These are phyloP conservation scores for Sternotherus odoratus DNA, from an alignment of 2,797 vertebrate genomes.

Conservation along the genomic window DNA sequence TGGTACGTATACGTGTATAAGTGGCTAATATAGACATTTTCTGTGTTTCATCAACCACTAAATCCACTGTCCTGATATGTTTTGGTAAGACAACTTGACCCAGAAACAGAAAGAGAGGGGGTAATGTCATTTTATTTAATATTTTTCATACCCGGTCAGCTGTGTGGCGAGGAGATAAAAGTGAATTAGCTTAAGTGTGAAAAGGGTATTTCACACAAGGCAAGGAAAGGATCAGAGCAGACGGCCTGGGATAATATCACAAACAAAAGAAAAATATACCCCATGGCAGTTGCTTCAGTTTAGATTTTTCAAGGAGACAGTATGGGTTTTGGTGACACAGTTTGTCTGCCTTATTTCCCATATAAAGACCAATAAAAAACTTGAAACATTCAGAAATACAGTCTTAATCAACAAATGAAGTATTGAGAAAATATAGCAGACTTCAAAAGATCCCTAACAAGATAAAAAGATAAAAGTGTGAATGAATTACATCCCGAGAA, in stretches of 20 bases:
- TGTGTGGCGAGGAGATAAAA: background rate
- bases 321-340: background rate
- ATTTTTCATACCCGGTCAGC: background rate
- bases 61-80: background rate
- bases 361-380: background rate
- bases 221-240: background rate
- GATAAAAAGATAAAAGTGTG: background rate
- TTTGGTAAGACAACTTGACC: background rate
- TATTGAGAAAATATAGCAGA: background rate
- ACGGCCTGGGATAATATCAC: background rate
- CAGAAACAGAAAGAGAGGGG: background rate
- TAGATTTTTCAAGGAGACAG: background rate
- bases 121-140: background rate
- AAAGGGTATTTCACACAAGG: background rate
- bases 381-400: background rate
- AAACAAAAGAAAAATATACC: background rate
- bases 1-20: background rate
- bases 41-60: background rate
- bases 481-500: background rate
- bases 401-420: background rate
- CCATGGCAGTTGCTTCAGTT: background rate
- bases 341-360: background rate
- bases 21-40: background rate
- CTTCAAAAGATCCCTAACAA: background rate
- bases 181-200: background rate